Base-by-base conservation (phyloP, 2,888 invertebrate species). In the Amphipoea lucens region DNA sequence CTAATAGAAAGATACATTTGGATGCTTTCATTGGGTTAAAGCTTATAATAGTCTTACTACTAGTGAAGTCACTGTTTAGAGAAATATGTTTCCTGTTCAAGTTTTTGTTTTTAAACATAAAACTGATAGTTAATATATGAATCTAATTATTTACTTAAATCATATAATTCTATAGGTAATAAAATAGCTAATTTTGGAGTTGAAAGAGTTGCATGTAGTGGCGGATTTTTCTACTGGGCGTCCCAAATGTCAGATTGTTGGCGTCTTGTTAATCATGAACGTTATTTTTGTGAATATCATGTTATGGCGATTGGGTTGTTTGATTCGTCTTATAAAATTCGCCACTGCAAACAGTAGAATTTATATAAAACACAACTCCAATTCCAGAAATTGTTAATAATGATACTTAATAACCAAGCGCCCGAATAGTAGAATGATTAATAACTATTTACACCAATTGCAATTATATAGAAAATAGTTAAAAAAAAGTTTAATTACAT, bases 111-210 rank as follows among this genome's bases (percentile, higher is more conserved):
- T 54, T 81, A 54, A 68, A 76, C 78, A 88, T 82, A 57, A 78
- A 85, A 65, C 76, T 85, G 75, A 87, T 80, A 85, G 82, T 65
- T 81, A 80, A 76, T 83, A 84, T 75, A 85, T 79, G 74, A 74
- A 87, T 85, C 87, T 77, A 74, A 81, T 85, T 78, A 73, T 84
- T 85, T 85, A 84, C 76, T 79, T 84, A 86, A 82, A 88, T 78
- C 87, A 85, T 87, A 85, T 87, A 78, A 68, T 85, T 76, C 87
- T 84, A 87, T 85, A 87, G 87, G 14, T 87, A 80, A 84, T 76
- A 66, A 76, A 86, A 77, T 84, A 83, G 73, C 51, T 65, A 84
- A 76, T 76, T 66, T 81, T 85, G 81, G 78, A 57, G 81, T 78
- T 87, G 57, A 63, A 73, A 80, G 73, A 71, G 76, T 71, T 85